Evolutionary conservation across 2,888 invertebrate genomes (phyloP).

Genomic region (Neuroscelio doddi): DNA sequence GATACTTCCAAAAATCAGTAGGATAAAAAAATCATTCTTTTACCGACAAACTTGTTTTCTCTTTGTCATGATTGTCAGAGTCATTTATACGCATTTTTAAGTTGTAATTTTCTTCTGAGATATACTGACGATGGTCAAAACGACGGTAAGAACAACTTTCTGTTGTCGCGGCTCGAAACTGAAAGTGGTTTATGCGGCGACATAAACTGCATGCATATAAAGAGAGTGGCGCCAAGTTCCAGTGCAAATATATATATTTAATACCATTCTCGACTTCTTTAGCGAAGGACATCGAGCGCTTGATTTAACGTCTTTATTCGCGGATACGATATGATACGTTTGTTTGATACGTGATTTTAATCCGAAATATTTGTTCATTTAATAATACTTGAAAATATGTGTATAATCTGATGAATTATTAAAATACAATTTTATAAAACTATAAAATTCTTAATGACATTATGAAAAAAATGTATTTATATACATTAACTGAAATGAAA

Average conservation of each 20-base stretch:
- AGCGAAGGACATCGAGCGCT: constrained; percentile 39
- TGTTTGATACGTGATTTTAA: constrained; percentile 13
- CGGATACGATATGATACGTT: constrained; percentile 5
- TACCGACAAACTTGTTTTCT: no score
- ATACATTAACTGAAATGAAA: no score
- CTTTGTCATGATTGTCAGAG: no score
- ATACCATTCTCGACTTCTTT: constrained; percentile 31
- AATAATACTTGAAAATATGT: no score
- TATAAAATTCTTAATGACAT: no score
- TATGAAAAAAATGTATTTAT: no score
- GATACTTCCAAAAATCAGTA: no score
- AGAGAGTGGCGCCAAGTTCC: constrained; percentile 42
- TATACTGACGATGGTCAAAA: constrained; percentile 23
- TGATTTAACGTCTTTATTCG: constrained; percentile 33
- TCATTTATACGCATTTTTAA: no score
- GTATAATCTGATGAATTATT: no score
- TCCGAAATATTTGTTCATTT: constrained; percentile 16
- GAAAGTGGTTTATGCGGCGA: constrained; percentile 46
- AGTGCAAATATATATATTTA: constrained; percentile 39
- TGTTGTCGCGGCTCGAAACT: constrained; percentile 38
- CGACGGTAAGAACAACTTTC: constrained; percentile 30
- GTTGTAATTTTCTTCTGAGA: constrained; percentile 10
- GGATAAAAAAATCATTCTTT: no score
- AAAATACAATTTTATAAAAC: no score
- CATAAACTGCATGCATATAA: constrained; percentile 40